Evolutionary conservation across 1,140 invertebrate genomes (phyloP).

Genomic region (Drosophila sulfurigaster): DNA sequence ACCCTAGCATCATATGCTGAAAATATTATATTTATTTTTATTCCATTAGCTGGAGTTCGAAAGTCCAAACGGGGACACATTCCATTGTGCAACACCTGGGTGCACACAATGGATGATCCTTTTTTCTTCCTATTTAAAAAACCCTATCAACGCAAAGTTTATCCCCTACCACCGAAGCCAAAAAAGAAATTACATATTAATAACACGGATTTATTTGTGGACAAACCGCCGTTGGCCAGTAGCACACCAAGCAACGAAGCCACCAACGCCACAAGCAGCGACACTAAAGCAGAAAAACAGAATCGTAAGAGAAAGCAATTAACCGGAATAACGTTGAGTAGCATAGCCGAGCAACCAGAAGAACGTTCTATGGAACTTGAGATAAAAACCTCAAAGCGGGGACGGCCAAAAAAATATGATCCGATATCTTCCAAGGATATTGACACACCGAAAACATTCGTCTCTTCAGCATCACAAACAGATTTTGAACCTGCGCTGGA

Average conservation of each 20-base stretch:
- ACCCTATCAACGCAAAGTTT: neutral
- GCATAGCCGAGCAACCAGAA: constrained; percentile 5
- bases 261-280: neutral
- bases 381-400: neutral
- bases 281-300: neutral
- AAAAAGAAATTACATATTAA: neutral
- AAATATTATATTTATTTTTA: neutral
- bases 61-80: constrained; percentile 70
- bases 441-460: no score
- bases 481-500: neutral
- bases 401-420: neutral
- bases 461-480: no score
- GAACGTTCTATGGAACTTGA: neutral
- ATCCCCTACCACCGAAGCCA: neutral
- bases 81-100: constrained; percentile 49
- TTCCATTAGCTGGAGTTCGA: constrained; percentile 38
- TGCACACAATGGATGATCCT: constrained; percentile 47
- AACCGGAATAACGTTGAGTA: constrained; percentile 17
- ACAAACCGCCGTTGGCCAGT: constrained; percentile 17
- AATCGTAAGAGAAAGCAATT: neutral
- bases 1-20: neutral
- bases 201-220: neutral
- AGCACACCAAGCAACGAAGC: constrained; percentile 26
- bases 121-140: constrained; percentile 34
- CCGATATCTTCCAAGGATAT: no score